These are phyloP conservation scores for Agrilus planipennis DNA, from an alignment of 1,140 invertebrate species.

Conservation along the genomic window DNA sequence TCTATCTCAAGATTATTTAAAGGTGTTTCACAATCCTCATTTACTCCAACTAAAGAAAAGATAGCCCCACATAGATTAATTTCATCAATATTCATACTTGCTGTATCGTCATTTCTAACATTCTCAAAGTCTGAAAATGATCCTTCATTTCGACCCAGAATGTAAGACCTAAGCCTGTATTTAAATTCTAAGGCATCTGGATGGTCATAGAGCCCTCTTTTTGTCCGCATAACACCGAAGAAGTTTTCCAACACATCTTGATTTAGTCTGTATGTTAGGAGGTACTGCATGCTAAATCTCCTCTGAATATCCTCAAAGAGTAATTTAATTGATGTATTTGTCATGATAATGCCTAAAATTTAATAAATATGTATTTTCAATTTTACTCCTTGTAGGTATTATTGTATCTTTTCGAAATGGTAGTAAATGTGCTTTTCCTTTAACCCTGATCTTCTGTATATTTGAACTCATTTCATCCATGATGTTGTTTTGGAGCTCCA, in stretches of 20 bases:
- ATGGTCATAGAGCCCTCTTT: slow-evolving; percentile 18
- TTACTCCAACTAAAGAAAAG: neutral
- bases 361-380: neutral
- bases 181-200: slow-evolving; percentile 14
- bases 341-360: slow-evolving; percentile 4
- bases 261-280: slow-evolving; percentile 13
- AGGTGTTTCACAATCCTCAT: no score
- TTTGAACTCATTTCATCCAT: slow-evolving; percentile 3
- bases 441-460: neutral
- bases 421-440: neutral
- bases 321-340: slow-evolving; percentile 8
- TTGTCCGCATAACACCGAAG: slow-evolving; percentile 16
- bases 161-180: slow-evolving; percentile 13
- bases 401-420: slow-evolving; percentile 9
- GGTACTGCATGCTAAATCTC: slow-evolving; percentile 10
- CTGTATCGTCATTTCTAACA: neutral
- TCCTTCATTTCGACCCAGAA: slow-evolving; percentile 10
- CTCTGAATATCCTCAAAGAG: slow-evolving; percentile 9
- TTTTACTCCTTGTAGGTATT: neutral
- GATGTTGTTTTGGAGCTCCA: slow-evolving; percentile 3
- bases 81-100: neutral
- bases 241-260: slow-evolving; percentile 19
- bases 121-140: neutral
- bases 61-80: slow-evolving; percentile 1
- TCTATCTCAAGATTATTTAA: neutral